A percentile compares a stretch with the other conserved stretches of the same genome.
phyloP scores from a whole-genome alignment of 1,140 invertebrate species.

The Tetramorium parvispinum region DNA sequence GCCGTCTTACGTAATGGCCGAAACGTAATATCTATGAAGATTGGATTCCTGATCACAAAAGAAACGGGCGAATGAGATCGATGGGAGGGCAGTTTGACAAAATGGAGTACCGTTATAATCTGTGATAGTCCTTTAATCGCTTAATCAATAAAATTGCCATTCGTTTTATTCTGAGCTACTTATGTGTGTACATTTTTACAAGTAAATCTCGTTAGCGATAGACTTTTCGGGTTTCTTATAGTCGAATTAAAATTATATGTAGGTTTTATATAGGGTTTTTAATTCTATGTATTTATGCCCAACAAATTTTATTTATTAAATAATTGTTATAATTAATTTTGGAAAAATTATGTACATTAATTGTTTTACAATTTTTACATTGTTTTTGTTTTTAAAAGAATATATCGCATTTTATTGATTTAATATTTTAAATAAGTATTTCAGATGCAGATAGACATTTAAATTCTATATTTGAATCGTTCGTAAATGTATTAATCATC shows the following conservation, averaged over 20 bases:
- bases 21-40: conserved; percentile 56
- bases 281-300: not conserved
- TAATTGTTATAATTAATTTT: not conserved
- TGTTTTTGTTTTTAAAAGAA: not conserved
- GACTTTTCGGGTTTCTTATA: not conserved
- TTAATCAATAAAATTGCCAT: conserved; percentile 34
- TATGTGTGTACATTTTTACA: not conserved
- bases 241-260: not conserved
- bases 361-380: not conserved
- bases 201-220: not conserved
- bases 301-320: not conserved
- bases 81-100: conserved; percentile 29
- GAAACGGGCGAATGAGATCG: conserved; percentile 38
- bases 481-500: conserved; percentile 33
- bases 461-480: not conserved
- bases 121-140: conserved; percentile 18
- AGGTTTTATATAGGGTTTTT: not conserved
- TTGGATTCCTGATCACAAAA: conserved; percentile 42
- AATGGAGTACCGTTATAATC: conserved; percentile 50
- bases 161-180: not conserved
- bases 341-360: not conserved
- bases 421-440: not conserved
- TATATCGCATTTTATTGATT: not conserved
- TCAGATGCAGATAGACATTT: not conserved
- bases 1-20: conserved; percentile 50